Conservation (phyloP, 2,888 invertebrate species). For the Meteorus cinctellus region DNA sequence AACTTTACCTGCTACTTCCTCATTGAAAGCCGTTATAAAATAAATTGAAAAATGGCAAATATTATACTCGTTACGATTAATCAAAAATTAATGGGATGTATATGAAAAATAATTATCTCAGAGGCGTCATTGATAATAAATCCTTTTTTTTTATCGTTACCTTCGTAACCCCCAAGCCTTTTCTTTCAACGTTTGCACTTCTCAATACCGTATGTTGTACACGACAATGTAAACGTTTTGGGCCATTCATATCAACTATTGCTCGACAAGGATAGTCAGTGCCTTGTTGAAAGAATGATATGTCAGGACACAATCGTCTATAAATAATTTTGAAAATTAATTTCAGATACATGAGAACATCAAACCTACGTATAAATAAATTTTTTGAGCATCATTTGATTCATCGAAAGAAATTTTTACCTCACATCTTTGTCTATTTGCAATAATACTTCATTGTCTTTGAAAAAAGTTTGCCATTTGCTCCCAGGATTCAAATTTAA, state of each 20-base stretch:
- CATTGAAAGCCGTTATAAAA: constrained; percentile 37
- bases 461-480: constrained; percentile 96
- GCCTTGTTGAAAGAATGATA: constrained; percentile 97
- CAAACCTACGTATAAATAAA: background rate
- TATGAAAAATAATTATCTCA: background rate
- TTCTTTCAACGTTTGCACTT: constrained; percentile 90
- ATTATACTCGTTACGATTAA: background rate
- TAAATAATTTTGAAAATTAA: constrained; percentile 39
- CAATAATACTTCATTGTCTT: constrained; percentile 96
- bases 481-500: constrained; percentile 96
- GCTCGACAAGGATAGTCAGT: constrained; percentile 92
- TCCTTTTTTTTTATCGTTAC: constrained; percentile 74
- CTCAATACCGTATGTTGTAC: constrained; percentile 90
- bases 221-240: constrained; percentile 89
- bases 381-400: background rate
- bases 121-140: background rate
- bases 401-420: constrained; percentile 48
- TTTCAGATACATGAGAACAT: background rate
- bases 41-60: constrained; percentile 22
- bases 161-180: constrained; percentile 92
- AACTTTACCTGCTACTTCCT: constrained; percentile 66
- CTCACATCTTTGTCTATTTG: constrained; percentile 99
- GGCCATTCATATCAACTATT: constrained; percentile 85
- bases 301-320: constrained; percentile 92
- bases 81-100: background rate